Percentiles rank a stretch among this genome's conserved stretches.
These are phyloP conservation scores for Actinia tenebrosa DNA, from an alignment of 64 coral and sea anemone species.

Conservation along the genomic window DNA sequence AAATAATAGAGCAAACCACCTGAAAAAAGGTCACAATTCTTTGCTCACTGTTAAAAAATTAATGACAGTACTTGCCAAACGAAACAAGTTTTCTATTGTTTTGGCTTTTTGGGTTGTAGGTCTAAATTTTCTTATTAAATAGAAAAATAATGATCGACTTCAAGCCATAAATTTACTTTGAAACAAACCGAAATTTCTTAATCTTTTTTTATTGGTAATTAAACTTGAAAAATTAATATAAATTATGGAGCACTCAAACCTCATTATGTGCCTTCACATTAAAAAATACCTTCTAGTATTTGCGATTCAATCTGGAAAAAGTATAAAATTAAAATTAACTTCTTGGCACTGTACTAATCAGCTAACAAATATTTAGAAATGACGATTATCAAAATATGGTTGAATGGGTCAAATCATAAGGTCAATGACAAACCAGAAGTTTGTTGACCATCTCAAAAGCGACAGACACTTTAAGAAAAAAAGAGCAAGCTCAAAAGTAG, in stretches of 20 bases:
- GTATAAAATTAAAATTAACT: too few relatives aligned
- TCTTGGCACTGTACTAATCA: too few relatives aligned
- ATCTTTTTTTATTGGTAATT: too few relatives aligned
- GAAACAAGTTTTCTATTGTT: background rate
- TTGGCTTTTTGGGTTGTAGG: background rate
- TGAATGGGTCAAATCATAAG: background rate
- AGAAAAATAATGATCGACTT: background rate
- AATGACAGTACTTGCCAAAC: background rate
- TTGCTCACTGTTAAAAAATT: background rate
- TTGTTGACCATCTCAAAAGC: background rate
- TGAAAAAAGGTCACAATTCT: conserved; percentile 7
- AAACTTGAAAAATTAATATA: too few relatives aligned
- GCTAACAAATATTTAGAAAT: background rate
- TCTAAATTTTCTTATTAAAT: background rate
- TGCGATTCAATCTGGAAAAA: background rate
- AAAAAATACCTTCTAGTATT: background rate
- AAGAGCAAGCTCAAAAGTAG: background rate
- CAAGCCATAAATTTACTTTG: too few relatives aligned
- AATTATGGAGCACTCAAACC: too few relatives aligned
- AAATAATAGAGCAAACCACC: background rate
- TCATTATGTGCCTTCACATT: too few relatives aligned
- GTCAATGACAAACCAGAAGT: background rate
- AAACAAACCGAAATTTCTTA: too few relatives aligned
- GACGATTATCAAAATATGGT: background rate
- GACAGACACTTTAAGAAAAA: background rate